phyloP scores from a whole-genome alignment of 1,140 invertebrate genomes.

The Heterodera carotae region DNA sequence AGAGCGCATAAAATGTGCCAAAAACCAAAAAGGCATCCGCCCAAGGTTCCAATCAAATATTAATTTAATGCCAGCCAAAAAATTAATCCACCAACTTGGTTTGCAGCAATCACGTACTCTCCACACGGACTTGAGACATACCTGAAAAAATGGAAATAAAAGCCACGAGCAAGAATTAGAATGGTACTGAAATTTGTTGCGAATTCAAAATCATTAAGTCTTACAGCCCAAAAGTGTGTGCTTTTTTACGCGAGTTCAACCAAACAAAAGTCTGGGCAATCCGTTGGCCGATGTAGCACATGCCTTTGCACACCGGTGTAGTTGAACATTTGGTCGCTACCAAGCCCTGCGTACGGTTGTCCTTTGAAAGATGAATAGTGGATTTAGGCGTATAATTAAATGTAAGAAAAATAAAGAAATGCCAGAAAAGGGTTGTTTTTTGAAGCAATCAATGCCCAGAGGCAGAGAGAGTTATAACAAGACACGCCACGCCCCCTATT shows the following conservation, averaged over 20 bases:
- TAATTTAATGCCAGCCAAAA: too few species aligned
- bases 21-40: too few species aligned
- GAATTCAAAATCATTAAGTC: not conserved
- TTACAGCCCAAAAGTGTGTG: not conserved
- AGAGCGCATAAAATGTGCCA: slow-evolving; percentile 10
- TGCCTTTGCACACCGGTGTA: slow-evolving; percentile 74
- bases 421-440: too few species aligned
- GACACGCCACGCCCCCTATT: slow-evolving; percentile 67
- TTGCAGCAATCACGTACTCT: too few species aligned
- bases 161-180: too few species aligned
- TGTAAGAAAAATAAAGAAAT: not conserved
- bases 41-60: too few species aligned
- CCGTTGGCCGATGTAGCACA: slow-evolving; percentile 87
- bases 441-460: too few species aligned
- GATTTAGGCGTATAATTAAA: slow-evolving; percentile 14
- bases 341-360: slow-evolving; percentile 87
- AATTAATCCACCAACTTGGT: too few species aligned
- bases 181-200: not conserved
- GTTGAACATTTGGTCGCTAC: slow-evolving; percentile 72
- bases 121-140: too few species aligned
- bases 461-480: too few species aligned
- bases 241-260: too few species aligned
- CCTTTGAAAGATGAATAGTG: slow-evolving; percentile 14
- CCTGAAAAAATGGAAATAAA: not conserved
- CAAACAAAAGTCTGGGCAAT: slow-evolving; percentile 83